phyloP scores from a whole-genome alignment of 2,113 vertebrate genomes.

The Stigmatopora argus region DNA sequence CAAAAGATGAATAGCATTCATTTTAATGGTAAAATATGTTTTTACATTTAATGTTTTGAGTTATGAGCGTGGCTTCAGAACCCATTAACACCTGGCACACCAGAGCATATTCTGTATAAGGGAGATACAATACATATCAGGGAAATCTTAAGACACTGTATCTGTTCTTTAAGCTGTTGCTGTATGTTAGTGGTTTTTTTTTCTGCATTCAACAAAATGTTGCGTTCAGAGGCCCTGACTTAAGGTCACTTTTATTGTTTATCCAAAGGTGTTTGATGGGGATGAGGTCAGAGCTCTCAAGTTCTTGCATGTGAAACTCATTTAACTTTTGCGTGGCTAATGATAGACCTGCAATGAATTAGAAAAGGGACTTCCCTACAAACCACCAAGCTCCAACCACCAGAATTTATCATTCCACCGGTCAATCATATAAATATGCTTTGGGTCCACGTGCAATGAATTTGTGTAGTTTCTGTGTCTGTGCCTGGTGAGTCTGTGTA shows the following conservation, averaged over 20 bases:
- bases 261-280: background rate
- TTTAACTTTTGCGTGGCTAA: background rate
- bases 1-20: no score
- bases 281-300: background rate
- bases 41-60: no score
- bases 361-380: background rate
- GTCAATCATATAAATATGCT: background rate
- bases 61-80: no score
- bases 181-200: no score
- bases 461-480: slow-evolving; percentile 1
- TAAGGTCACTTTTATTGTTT: background rate
- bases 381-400: background rate
- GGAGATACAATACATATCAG: no score
- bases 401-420: background rate
- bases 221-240: background rate
- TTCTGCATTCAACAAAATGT: background rate
- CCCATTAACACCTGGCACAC: no score
- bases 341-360: background rate
- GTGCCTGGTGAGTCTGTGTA: slow-evolving; percentile 15
- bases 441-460: slow-evolving; percentile 1
- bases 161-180: no score
- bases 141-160: no score
- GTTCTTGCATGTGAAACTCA: background rate
- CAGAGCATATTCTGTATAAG: no score
- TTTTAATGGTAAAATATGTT: no score